These are phyloP conservation scores for Chrysolina haemoptera DNA, from an alignment of 2,888 invertebrate species.

Conservation along the genomic window DNA sequence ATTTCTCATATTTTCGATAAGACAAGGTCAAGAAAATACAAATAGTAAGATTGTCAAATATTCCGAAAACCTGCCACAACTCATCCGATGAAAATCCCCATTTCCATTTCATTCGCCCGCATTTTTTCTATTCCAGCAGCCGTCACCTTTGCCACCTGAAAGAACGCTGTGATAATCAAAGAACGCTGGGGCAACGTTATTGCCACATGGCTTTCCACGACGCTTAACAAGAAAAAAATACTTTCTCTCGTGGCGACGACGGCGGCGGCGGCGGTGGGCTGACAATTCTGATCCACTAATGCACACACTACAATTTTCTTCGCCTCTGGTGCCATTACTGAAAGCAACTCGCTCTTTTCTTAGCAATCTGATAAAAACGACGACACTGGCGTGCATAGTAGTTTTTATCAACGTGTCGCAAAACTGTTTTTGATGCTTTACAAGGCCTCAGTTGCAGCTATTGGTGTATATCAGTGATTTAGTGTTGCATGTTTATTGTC, in stretches of 20 bases:
- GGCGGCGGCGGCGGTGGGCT: neutral
- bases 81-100: neutral
- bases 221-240: slow-evolving; percentile 22
- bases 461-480: no score
- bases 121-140: neutral
- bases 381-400: neutral
- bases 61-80: no score
- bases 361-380: slow-evolving; percentile 12
- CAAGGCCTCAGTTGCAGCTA: no score
- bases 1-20: no score
- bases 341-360: slow-evolving; percentile 25
- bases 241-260: neutral
- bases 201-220: slow-evolving; percentile 17
- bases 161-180: neutral
- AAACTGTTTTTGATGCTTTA: no score
- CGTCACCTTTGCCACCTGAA: slow-evolving; percentile 13
- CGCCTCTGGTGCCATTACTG: slow-evolving; percentile 26
- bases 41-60: no score
- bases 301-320: slow-evolving; percentile 30
- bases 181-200: neutral
- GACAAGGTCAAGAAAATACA: no score
- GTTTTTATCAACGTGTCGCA: no score
- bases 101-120: neutral
- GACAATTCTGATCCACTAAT: slow-evolving; percentile 26
- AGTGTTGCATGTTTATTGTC: no score